Evolutionary conservation across 2,888 invertebrate genomes (phyloP), one percentile per base, ranked within the genome.

Genomic region (Orthosia cruda): DNA sequence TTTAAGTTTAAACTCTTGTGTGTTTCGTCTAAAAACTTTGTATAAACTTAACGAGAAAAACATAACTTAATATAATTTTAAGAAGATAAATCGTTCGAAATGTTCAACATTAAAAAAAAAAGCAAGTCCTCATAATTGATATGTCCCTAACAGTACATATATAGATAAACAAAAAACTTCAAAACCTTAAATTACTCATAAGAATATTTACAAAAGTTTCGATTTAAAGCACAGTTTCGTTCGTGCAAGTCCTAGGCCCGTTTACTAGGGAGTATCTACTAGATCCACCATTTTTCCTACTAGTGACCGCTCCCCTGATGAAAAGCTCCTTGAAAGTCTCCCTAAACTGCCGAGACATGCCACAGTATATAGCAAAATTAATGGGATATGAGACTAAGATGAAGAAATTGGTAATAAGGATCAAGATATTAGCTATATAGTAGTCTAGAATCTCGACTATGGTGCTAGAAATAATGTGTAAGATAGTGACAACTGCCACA

Each of bases 331-430:
- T 98, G 93, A 99, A 99, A 0, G 99, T 99, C 93, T 99, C 99
- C 67, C 99, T 97, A 94, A 99, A 99, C 93, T 99, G 99, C 50
- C 99, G 97, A 50, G 99, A 99, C 99, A 99, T 99, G 32, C 99
- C 99, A 93, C 99, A 99, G 91, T 99, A 99, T 84, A 99, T 99
- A 77, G 99, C 99, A 91, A 99, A 99, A 93, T 99, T 99, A 74
- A 99, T 98, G 16, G 99, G 99, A 94, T 99, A 99, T 63, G 98
- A 98, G 55, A 99, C 97, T 75, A 99, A 98, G 78, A 99, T 98
- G 92, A 99, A 98, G 95, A 99, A 99, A 96, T 99, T 99, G 16
- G 98, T 98, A 91, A 99, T 97, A 79, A 98, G 93, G 74, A 98
- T 98, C 80, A 98, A 97, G 32, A 98, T 97, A 91, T 98, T 98